Conservation (phyloP, 1,140 invertebrate genomes). For the Eciton burchellii region DNA sequence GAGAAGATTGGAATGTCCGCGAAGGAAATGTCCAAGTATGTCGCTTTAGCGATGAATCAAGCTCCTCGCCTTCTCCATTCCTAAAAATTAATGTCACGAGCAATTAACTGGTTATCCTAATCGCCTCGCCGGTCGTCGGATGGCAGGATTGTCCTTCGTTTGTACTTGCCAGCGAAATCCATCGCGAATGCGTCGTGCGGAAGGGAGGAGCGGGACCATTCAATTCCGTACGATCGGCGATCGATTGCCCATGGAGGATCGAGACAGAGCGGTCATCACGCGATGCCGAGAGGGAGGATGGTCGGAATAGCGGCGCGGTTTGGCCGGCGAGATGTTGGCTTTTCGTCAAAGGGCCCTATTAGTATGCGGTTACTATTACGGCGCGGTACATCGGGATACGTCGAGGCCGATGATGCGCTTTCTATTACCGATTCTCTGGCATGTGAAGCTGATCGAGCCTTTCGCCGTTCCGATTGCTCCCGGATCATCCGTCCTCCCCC, state of each 20-base stretch:
- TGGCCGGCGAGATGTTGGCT: constrained; percentile 78
- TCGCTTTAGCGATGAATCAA: background rate
- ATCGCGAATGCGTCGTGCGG: constrained; percentile 57
- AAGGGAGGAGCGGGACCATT: constrained; percentile 57
- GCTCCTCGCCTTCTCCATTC: background rate
- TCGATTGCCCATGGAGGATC: constrained; percentile 62
- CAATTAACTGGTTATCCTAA: background rate
- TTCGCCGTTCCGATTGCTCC: constrained; percentile 10
- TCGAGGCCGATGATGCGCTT: constrained; percentile 33
- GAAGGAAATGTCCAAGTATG: too few species aligned
- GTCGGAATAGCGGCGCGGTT: constrained; percentile 70
- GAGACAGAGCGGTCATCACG: constrained; percentile 16
- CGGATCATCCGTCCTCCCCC: background rate
- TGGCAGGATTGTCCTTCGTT: constrained; percentile 51
- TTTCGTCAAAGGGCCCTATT: constrained; percentile 81
- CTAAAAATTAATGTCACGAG: background rate
- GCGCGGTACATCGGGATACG: constrained; percentile 64
- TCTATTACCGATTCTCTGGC: constrained; percentile 69
- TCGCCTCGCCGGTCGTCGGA: background rate
- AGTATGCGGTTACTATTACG: constrained; percentile 80
- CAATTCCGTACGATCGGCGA: too few species aligned
- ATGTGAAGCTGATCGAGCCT: constrained; percentile 52
- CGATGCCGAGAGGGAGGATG: constrained; percentile 21
- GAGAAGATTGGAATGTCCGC: too few species aligned
- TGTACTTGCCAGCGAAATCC: constrained; percentile 60